Base-by-base conservation (phyloP, 2,113 vertebrate species). In the Microcebus lehilahytsara region DNA sequence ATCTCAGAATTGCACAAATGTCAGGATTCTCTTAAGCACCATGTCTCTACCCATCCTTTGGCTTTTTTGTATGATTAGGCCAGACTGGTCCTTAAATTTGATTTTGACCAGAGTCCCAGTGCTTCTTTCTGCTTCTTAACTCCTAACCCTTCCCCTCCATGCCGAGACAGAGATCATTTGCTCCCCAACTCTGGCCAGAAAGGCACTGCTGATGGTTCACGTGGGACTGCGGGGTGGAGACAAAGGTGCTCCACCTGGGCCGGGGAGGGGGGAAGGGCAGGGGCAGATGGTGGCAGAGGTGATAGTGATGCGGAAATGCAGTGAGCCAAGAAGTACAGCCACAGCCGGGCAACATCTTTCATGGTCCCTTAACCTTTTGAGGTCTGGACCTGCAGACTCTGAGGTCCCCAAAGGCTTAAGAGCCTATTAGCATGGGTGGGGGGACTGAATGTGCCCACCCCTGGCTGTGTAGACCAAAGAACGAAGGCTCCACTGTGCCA, bases 401-500 rank as follows among this genome's bases (percentile, higher is more conserved):
- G 72, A n/a, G 77, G 46, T 60, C 40, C 71, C 34, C 40, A 71
- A 62, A 72, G 66, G 51, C 56, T 78, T 19, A 17, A 10, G 20
- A n/a, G 46, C 30, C 78, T 58, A 5, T 1, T 22, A 71, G 62
- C 72, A 58, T 13, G 0, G 58, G 22, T 12, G 20, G 58, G 53
- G 53, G 60, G 53, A n/a, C 53, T 11, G 49, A 56, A 42, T 14
- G 56, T 78, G 71, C 58, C 88, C 0, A 0, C 62, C 25, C n/a
- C n/a, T 80, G 74, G 69, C 79, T 23, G 60, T 60, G 88, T 1
- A 72, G 86, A 37, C 67, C 49, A 34, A 53, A 79, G 64, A 46
- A 72, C 0, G 46, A 69, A 71, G 53, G 64, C 66, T 77, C 88
- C 30, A 69, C 67, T 67, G 74, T 85, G 84, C 93, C 78, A 94